A percentile compares a stretch with the other conserved stretches of the same genome.
phyloP scores from a whole-genome alignment of 2,797 vertebrate species.

The Discoglossus pictus region DNA sequence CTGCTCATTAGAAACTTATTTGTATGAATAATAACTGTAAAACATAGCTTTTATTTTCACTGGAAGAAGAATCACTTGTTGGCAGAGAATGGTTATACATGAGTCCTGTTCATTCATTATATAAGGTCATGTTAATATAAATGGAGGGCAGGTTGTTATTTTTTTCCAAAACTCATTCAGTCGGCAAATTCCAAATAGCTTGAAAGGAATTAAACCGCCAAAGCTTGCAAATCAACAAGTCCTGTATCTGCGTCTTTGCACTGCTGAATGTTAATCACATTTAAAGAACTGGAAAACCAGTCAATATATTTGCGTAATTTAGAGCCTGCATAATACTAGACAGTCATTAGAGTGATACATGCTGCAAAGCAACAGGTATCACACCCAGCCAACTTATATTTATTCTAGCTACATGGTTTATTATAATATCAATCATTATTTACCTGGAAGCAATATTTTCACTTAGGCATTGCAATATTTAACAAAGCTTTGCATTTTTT shows the following conservation, averaged over 20 bases:
- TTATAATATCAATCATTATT: too few species aligned
- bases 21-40: constrained; percentile 20
- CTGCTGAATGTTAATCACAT: constrained; percentile 1
- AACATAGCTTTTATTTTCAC: constrained; percentile 15
- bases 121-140: constrained; percentile 6
- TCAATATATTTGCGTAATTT: neutral
- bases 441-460: too few species aligned
- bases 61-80: constrained; percentile 15
- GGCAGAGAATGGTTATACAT: constrained; percentile 19
- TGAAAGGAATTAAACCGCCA: neutral
- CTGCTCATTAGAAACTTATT: neutral
- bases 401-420: too few species aligned
- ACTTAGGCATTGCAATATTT: too few species aligned
- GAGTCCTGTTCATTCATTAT: constrained; percentile 17
- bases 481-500: too few species aligned
- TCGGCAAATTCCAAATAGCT: constrained; percentile 12
- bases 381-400: too few species aligned
- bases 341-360: too few species aligned
- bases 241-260: neutral
- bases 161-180: neutral
- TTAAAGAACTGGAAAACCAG: neutral
- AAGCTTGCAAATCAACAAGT: neutral
- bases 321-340: too few species aligned
- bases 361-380: constrained; percentile 5
- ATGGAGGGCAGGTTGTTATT: neutral